Percentiles rank a stretch among this genome's conserved stretches.
Conservation (phyloP, 2,797 vertebrate species). For the Liasis olivaceus region DNA sequence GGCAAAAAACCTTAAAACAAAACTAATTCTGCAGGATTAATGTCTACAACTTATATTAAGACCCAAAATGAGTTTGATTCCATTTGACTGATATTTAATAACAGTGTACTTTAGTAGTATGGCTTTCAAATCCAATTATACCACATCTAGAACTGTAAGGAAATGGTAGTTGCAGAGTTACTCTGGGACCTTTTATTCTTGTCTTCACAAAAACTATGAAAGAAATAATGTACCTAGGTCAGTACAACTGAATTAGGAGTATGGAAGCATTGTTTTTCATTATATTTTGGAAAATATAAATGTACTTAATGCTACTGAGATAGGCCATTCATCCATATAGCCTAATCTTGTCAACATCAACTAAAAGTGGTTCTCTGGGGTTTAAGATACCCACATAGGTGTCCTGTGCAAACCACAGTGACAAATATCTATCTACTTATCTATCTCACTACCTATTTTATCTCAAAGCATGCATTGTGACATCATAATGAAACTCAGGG, state of each 20-base stretch:
- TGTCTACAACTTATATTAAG: neutral
- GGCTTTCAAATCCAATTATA: neutral
- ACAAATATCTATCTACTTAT: neutral
- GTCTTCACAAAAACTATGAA: neutral
- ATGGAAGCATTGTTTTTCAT: neutral
- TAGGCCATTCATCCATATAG: neutral
- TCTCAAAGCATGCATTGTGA: neutral
- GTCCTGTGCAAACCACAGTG: neutral
- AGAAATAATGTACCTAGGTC: neutral
- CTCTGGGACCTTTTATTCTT: neutral
- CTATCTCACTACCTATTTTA: neutral
- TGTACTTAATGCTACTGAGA: neutral
- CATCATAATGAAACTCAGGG: neutral
- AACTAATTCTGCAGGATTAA: neutral
- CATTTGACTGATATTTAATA: neutral
- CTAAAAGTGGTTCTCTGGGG: neutral
- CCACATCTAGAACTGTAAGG: neutral
- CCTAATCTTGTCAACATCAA: neutral
- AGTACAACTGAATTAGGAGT: neutral
- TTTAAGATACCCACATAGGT: neutral
- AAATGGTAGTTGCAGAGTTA: neutral
- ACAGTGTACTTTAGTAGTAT: neutral
- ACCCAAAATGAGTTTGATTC: neutral
- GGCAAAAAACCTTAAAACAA: neutral
- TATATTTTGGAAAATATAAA: neutral